Percentiles rank a stretch among this genome's conserved stretches.
Evolutionary conservation across 2,797 vertebrate genomes (phyloP).

Genomic region (Ctenosaura bakeri): DNA sequence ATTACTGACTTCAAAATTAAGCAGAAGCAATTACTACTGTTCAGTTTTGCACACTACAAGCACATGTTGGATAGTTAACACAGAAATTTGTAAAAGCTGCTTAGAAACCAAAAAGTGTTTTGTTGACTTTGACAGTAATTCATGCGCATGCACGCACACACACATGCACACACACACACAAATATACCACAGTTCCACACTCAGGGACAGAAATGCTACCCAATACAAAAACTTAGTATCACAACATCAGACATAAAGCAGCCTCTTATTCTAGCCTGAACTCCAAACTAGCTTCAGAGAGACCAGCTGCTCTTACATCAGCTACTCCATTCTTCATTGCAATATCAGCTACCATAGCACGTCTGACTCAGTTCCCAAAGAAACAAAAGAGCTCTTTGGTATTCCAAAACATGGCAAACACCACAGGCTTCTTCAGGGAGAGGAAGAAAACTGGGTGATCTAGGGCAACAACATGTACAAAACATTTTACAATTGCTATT

Average conservation of each 20-base stretch:
- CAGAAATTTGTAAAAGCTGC: background rate
- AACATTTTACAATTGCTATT: constrained; percentile 33
- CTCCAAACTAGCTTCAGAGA: constrained; percentile 49
- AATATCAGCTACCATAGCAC: constrained; percentile 76
- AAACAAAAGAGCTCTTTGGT: constrained; percentile 76
- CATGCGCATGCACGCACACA: too few relatives aligned
- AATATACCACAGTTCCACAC: background rate
- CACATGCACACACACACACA: too few relatives aligned
- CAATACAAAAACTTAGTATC: background rate
- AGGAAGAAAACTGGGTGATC: constrained; percentile 45
- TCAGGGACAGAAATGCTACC: background rate
- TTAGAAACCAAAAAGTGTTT: background rate
- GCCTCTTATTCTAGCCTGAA: constrained; percentile 46
- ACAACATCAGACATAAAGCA: constrained; percentile 29
- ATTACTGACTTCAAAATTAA: background rate
- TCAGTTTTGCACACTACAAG: background rate
- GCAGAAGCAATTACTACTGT: background rate
- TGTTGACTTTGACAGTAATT: background rate
- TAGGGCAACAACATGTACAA: constrained; percentile 25
- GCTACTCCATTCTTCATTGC: constrained; percentile 63
- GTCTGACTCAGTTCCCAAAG: constrained; percentile 73
- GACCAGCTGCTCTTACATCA: constrained; percentile 73
- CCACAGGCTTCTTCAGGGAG: constrained; percentile 48
- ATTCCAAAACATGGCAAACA: constrained; percentile 70
- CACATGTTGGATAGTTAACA: background rate